These are phyloP conservation scores for Hypercompe scribonia DNA, from an alignment of 2,888 invertebrate species.

Conservation along the genomic window DNA sequence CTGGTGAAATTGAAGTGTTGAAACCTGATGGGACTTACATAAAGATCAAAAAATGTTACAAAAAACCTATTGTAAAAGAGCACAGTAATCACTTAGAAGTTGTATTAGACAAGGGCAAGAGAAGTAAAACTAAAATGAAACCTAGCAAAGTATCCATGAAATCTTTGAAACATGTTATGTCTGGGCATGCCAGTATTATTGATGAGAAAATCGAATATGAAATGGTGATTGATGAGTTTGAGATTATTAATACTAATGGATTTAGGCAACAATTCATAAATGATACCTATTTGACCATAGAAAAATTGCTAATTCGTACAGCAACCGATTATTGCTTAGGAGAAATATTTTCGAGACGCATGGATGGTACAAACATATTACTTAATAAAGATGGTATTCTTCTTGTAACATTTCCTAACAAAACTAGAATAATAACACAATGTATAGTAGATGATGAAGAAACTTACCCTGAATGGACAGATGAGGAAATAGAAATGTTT, in stretches of 20 bases:
- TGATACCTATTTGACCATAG: slow-evolving; percentile 58
- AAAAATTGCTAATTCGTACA: slow-evolving; percentile 72
- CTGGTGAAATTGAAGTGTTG: slow-evolving; percentile 69
- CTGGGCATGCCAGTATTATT: slow-evolving; percentile 28
- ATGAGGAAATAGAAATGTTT: slow-evolving; percentile 69
- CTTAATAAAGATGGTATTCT: slow-evolving; percentile 77
- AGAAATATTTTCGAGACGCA: slow-evolving; percentile 77
- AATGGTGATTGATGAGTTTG: slow-evolving; percentile 73
- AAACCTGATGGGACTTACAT: slow-evolving; percentile 72
- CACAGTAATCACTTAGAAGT: slow-evolving; percentile 55
- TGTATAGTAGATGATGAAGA: slow-evolving; percentile 71
- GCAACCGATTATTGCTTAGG: slow-evolving; percentile 78
- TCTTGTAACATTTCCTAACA: slow-evolving; percentile 74
- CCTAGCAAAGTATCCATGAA: slow-evolving; percentile 60
- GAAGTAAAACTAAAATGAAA: slow-evolving; percentile 62
- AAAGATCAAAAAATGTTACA: slow-evolving; percentile 68
- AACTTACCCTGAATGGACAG: slow-evolving; percentile 77
- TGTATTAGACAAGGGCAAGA: slow-evolving; percentile 67
- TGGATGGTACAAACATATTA: slow-evolving; percentile 76
- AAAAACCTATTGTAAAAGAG: slow-evolving; percentile 48
- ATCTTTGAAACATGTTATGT: slow-evolving; percentile 55
- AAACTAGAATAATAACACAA: slow-evolving; percentile 73
- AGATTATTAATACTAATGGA: slow-evolving; percentile 70
- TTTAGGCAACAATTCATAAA: slow-evolving; percentile 68
- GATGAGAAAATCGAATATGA: slow-evolving; percentile 60